A percentile compares a stretch with the other conserved stretches of the same genome.
Evolutionary conservation across 1,140 invertebrate species (phyloP).

Genomic region (Portunus trituberculatus): DNA sequence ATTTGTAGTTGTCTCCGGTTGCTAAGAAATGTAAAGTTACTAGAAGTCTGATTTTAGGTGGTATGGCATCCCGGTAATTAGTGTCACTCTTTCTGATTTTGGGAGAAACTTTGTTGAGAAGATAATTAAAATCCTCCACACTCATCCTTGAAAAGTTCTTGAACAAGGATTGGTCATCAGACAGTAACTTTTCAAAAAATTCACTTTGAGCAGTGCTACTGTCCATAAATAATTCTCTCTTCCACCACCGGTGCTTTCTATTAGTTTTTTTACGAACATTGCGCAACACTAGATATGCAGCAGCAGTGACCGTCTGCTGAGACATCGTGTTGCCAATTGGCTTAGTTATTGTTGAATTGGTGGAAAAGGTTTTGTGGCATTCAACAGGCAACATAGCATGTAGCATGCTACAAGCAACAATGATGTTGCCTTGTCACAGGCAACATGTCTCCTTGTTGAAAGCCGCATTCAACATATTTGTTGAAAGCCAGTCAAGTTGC

Average conservation of each 20-base stretch:
- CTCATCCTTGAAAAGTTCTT: slow-evolving; percentile 67
- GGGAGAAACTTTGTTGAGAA: slow-evolving; percentile 61
- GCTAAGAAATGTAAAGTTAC: slow-evolving; percentile 62
- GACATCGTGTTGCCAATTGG: slow-evolving; percentile 58
- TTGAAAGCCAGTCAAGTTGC: slow-evolving; percentile 34
- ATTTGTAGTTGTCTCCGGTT: slow-evolving; percentile 58
- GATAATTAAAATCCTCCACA: slow-evolving; percentile 60
- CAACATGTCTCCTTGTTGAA: slow-evolving; percentile 51
- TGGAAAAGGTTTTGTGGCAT: slow-evolving; percentile 58
- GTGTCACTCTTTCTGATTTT: slow-evolving; percentile 55
- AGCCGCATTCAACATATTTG: not conserved
- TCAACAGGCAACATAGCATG: slow-evolving; percentile 37
- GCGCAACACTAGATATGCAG: slow-evolving; percentile 61
- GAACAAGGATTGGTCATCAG: slow-evolving; percentile 54
- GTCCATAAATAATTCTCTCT: slow-evolving; percentile 60
- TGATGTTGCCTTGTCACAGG: slow-evolving; percentile 37
- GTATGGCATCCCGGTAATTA: slow-evolving; percentile 59
- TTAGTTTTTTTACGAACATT: slow-evolving; percentile 63
- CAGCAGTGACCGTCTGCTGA: slow-evolving; percentile 59
- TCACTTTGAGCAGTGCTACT: slow-evolving; percentile 48
- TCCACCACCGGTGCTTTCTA: slow-evolving; percentile 58
- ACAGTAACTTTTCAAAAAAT: slow-evolving; percentile 57
- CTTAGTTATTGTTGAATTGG: slow-evolving; percentile 4
- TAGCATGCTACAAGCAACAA: slow-evolving; percentile 52
- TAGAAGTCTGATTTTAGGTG: slow-evolving; percentile 67